phyloP scores from a whole-genome alignment of 35 echinoderm and acorn worm genomes.

The Ptychodera flava region DNA sequence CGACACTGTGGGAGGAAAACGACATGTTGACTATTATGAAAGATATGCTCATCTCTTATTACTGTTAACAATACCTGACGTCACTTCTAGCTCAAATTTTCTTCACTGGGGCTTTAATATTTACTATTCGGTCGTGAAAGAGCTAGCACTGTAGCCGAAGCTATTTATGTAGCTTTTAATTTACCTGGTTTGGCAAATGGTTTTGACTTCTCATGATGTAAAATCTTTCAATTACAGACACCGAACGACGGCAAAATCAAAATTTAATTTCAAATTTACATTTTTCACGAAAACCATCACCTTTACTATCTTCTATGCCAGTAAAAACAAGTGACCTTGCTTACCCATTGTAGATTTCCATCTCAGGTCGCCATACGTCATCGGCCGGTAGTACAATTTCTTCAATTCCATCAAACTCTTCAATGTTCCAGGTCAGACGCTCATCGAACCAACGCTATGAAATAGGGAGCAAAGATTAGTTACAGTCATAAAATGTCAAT shows the following conservation, averaged over 20 bases:
- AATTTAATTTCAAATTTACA: not conserved
- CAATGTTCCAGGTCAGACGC: constrained; percentile 51
- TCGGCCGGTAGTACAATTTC: constrained; percentile 58
- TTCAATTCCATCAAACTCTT: constrained; percentile 35
- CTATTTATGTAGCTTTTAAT: too few species aligned
- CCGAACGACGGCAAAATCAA: not conserved
- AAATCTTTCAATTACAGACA: not conserved
- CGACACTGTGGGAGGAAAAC: not conserved
- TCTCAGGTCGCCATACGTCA: constrained; percentile 87
- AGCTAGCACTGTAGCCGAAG: too few species aligned
- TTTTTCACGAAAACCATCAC: not conserved
- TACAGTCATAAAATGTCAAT: not conserved
- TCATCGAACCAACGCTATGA: constrained; percentile 71
- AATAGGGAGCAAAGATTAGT: too few species aligned
- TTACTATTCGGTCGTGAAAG: too few species aligned
- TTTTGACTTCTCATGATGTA: not conserved
- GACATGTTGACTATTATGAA: not conserved
- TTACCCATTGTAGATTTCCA: constrained; percentile 97
- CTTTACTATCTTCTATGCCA: not conserved
- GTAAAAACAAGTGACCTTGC: not conserved
- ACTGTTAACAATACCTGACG: not conserved
- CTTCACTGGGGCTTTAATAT: too few species aligned
- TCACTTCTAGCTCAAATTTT: too few species aligned
- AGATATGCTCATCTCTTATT: not conserved
- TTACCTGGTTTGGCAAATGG: too few species aligned